Evolutionary conservation across 2,888 invertebrate genomes (phyloP).

Genomic region (Smittia aterrima): DNA sequence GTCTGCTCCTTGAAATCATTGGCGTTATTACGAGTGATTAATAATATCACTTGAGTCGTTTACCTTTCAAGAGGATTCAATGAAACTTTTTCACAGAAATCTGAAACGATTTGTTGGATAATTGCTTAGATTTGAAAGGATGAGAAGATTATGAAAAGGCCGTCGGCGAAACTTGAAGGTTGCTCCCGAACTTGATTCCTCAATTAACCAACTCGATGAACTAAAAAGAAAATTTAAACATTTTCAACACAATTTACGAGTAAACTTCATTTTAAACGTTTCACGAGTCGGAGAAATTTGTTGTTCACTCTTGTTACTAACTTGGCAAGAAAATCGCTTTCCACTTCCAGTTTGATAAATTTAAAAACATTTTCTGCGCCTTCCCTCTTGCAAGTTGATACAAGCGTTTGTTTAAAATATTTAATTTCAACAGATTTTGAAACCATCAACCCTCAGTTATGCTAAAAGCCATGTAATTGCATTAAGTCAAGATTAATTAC

Average conservation of each 20-base stretch:
- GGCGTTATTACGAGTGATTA: not conserved
- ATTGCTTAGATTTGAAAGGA: too few relatives aligned
- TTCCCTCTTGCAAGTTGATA: not conserved
- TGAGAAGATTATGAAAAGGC: too few relatives aligned
- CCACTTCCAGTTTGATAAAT: not conserved
- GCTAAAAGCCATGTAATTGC: conserved; percentile 40
- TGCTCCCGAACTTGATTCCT: too few relatives aligned
- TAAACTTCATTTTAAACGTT: too few relatives aligned
- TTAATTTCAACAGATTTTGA: conserved; percentile 30
- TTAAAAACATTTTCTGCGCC: not conserved
- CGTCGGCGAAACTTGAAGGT: too few relatives aligned
- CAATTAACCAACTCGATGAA: too few relatives aligned
- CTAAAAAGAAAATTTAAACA: too few relatives aligned
- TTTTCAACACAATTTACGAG: too few relatives aligned
- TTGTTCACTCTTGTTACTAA: not conserved
- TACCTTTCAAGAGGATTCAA: not conserved
- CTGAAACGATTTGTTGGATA: too few relatives aligned
- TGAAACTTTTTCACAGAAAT: too few relatives aligned
- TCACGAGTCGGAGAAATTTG: not conserved
- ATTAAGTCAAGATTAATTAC: conserved; percentile 41
- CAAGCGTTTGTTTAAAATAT: conserved; percentile 19
- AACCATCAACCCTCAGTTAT: conserved; percentile 23
- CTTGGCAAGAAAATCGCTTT: not conserved
- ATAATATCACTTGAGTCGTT: not conserved
- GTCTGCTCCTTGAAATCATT: not conserved